Evolutionary conservation across 2,888 invertebrate species (phyloP), one percentile per base, ranked within the genome.

Genomic region (Cloeon dipterum): DNA sequence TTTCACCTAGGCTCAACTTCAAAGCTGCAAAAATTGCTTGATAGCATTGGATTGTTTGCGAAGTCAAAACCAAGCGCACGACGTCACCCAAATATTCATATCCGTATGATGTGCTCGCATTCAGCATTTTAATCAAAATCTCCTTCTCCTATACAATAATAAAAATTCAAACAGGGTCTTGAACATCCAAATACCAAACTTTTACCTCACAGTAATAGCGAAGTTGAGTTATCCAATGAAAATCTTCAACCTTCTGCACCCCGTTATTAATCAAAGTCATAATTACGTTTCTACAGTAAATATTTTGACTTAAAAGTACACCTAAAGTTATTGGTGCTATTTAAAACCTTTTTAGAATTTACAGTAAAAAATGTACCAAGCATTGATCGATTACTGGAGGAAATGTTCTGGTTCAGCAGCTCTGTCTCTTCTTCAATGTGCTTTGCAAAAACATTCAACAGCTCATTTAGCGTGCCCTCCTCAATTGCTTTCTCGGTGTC

Each of bases 41-140:
- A 55, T 86, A 91, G 54, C 83, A 85, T 32, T 91, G 68, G 59
- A 93, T 91, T 0, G 93, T 93, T 41, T 93, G 63, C 0, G 93
- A 91, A 0, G 93, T 93, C 40, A 93, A 85, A 4, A 93, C 91
- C 14, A 93, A 63, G 14, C 89, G 67, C 0, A 76, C 66, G 0
- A 79, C 75, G 52, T 91, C 91, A 2, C 89, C 93, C 37, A 94
- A 65, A 56, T 93, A 94, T 58, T 94, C 93, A 52, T 91, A 89
- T 2, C 89, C 89, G 56, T 94, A 93, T 55, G 68, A 69, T 37
- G 91, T 63, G 19, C 70, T 69, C 0, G 88, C 85, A 53, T 91
- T 91, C 37, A 88, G 88, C 78, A 93, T 89, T 40, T 77, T 68
- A 0, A 86, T 78, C 36, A 69, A 66, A 47, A 81, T 58, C 48